phyloP scores from a whole-genome alignment of 2,113 vertebrate genomes.

The Lathamus discolor region DNA sequence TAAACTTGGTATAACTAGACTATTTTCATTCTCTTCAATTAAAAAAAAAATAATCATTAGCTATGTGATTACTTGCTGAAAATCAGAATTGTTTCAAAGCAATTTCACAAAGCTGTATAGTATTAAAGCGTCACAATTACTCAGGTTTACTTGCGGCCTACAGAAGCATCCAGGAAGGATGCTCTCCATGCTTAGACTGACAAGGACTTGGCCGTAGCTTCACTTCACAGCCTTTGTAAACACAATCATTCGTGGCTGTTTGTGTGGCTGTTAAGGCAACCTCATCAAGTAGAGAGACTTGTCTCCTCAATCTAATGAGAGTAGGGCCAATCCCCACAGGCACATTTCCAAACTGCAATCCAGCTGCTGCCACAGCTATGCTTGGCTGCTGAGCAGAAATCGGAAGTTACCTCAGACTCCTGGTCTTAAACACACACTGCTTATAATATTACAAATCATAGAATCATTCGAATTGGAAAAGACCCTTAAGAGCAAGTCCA shows the following conservation, averaged over 20 bases:
- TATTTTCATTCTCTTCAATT: not conserved
- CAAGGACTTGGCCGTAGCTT: not conserved
- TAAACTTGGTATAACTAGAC: not conserved
- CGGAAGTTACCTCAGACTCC: not conserved
- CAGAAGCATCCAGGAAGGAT: not conserved
- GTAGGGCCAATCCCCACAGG: not conserved
- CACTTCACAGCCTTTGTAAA: not conserved
- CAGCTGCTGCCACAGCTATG: not conserved
- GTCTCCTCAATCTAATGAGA: not conserved
- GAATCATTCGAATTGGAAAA: not conserved
- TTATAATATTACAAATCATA: not conserved
- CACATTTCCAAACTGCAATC: not conserved
- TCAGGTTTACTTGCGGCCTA: not conserved
- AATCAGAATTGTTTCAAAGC: slow-evolving; percentile 12
- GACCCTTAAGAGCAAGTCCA: not conserved
- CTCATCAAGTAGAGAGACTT: not conserved
- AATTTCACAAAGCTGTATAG: not conserved
- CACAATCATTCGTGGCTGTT: not conserved
- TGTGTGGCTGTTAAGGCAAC: not conserved
- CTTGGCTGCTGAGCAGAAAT: not conserved
- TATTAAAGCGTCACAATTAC: not conserved
- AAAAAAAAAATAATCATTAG: not conserved
- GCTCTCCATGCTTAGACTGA: not conserved
- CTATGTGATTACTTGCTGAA: not conserved
- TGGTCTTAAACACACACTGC: not conserved